Evolutionary conservation across 2,888 invertebrate species (phyloP), one percentile per base, ranked within the genome.

Genomic region (Caenorhabditis sinica): DNA sequence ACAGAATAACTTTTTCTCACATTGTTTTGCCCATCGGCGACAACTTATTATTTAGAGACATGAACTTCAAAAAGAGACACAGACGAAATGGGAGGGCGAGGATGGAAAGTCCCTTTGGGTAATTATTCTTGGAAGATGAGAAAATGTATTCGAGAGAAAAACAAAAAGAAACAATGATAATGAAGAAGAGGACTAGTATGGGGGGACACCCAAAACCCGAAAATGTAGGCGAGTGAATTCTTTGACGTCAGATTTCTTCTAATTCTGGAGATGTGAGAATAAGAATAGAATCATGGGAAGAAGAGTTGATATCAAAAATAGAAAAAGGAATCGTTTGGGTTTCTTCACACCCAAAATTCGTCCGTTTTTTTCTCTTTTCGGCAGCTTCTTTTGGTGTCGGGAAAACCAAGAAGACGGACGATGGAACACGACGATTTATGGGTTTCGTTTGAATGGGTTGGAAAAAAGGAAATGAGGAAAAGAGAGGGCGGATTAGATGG

Each of bases 401-500:
- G 56, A 75, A 66, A 56, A 66, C 28, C 49, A 43, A 63, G 20
- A 63, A 61, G n/a, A 51, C 25, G 65, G 56, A 51, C 25, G 51
- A 56, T 65, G 74, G 74, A 74, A 74, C 45, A 66, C 65, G 65
- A 74, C 74, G 74, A 74, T 74, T 74, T 74, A 69, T 69, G 69
- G 69, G 69, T 20, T 20, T 49, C 30, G 28, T 49, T 56, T 53
- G 36, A 40, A 53, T 53, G 51, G 56, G 36, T 56, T 36, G 17
- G 30, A 51, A 51, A 25, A 53, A 69, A 53, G 63, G 63, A 63
- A 63, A 73, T 72, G 72, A 63, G 45, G 51, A 73, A 25, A 45
- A 25, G 58, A 60, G 33, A 60, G 33, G 72, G 60, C 15, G 45
- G 49, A 72, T 58, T 61, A 58, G 71, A 63, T 33, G 11, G 23